A percentile compares a stretch with the other conserved stretches of the same genome.
Conservation (phyloP, 2,888 invertebrate genomes). For the Nipponacmea schrenckii region DNA sequence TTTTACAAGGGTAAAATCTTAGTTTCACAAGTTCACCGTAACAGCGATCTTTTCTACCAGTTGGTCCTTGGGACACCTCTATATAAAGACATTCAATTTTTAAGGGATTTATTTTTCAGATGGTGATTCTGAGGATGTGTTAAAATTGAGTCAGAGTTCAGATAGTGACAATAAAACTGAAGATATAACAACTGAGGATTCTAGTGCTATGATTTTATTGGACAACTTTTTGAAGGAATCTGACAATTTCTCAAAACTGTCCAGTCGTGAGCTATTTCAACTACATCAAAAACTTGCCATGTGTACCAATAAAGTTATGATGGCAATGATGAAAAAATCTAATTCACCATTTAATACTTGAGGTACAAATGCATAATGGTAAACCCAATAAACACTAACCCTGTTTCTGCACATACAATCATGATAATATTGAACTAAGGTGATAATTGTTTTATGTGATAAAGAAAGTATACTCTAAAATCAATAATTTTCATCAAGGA, state of each 20-base stretch:
- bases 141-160: conserved; percentile 3
- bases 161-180: conserved; percentile 2
- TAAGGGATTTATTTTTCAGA: not conserved
- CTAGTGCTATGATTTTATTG: not conserved
- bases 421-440: no score
- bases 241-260: conserved; percentile 17
- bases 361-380: no score
- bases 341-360: conserved; percentile 20
- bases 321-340: conserved; percentile 32
- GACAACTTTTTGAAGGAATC: not conserved
- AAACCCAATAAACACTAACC: no score
- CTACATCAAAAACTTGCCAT: conserved; percentile 35
- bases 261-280: conserved; percentile 28
- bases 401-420: no score
- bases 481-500: no score
- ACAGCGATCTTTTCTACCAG: no score
- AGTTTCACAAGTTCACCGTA: no score
- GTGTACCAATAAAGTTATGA: conserved; percentile 32
- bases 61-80: no score
- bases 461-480: no score
- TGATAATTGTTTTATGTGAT: no score
- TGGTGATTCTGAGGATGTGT: conserved; percentile 2
- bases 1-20: no score
- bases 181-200: not conserved
- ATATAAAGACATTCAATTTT: no score